Evolutionary conservation across 2,888 invertebrate species (phyloP).

Genomic region (Buathra laborator): DNA sequence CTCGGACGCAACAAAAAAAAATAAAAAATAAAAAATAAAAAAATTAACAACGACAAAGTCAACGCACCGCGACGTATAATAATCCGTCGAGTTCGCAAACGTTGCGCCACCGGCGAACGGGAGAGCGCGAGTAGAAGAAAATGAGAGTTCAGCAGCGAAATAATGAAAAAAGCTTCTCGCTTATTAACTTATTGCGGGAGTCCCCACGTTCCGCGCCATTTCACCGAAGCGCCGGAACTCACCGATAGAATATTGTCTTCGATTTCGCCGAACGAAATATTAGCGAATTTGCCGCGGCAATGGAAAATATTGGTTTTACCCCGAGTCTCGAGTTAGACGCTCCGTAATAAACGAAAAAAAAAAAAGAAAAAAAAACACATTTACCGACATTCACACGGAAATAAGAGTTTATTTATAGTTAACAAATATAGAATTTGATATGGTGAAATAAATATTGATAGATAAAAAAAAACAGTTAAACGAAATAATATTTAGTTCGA

Average conservation of each 20-base stretch:
- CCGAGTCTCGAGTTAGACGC: too few species aligned
- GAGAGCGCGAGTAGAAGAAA: slow-evolving; percentile 17
- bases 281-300: not conserved
- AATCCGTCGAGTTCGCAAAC: not conserved
- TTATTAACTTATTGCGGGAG: slow-evolving; percentile 24
- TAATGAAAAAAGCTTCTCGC: slow-evolving; percentile 7
- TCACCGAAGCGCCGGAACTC: not conserved
- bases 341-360: too few species aligned
- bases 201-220: not conserved
- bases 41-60: slow-evolving; percentile 10
- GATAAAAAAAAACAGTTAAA: too few species aligned
- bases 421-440: not conserved
- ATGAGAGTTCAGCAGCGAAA: slow-evolving; percentile 9
- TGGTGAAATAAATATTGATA: too few species aligned
- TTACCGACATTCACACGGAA: too few species aligned
- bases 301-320: not conserved
- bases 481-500: too few species aligned
- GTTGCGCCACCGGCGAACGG: not conserved
- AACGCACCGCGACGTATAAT: slow-evolving; percentile 15
- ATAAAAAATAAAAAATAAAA: slow-evolving; percentile 9
- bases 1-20: not conserved
- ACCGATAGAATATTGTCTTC: not conserved
- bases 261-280: not conserved
- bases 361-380: too few species aligned
- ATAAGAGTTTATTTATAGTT: not conserved